Evolutionary conservation across 1,140 invertebrate species (phyloP), one percentile per base, ranked within the genome.

Genomic region (Nasonia longicornis): DNA sequence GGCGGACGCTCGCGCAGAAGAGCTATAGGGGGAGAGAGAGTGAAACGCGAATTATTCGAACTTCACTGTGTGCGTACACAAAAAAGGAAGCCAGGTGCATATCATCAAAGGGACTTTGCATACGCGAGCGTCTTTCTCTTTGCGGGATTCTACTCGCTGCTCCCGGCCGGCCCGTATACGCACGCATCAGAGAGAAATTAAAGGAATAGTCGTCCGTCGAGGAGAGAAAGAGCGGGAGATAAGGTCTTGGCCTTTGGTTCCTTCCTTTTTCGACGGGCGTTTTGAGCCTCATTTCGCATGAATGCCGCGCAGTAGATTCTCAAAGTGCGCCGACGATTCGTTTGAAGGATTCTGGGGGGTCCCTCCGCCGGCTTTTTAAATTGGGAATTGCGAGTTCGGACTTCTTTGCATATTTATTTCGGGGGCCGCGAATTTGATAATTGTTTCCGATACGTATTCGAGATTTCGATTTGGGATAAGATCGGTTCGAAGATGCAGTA

Each of bases 61-160:
- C 52, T 58, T 16, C 20, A 20, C 20, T 58, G 52, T 58, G 52
- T 1, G 20, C 1, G 16, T 20, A 8, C 52, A 12, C 7, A 48
- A 45, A 48, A 58, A 29, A 72, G 31, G 67, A n/a, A 70, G 67
- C 77, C 77, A 79, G 77, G 77, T 79, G 77, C 77, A 69, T n/a
- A 77, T 66, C 66, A 69, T 76, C 74, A 77, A 77, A 78, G 76
- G 14, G 66, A 78, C 64, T 70, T 77, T 78, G 76, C 76, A 78
- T 69, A 52, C 66, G 64, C 64, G 42, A 42, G 76, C 64, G 64
- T 7, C 14, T 58, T 2, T 58, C 16, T 58, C 16, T 58, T 20
- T 7, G 45, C 16, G 52, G 20, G 14, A 12, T 42, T 42, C 38
- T 42, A 42, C 38, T 42, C 38, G 1, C 26, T 26, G 26, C 26